Base-by-base conservation (phyloP, 2,888 invertebrate species). In the Microchrysa polita region DNA sequence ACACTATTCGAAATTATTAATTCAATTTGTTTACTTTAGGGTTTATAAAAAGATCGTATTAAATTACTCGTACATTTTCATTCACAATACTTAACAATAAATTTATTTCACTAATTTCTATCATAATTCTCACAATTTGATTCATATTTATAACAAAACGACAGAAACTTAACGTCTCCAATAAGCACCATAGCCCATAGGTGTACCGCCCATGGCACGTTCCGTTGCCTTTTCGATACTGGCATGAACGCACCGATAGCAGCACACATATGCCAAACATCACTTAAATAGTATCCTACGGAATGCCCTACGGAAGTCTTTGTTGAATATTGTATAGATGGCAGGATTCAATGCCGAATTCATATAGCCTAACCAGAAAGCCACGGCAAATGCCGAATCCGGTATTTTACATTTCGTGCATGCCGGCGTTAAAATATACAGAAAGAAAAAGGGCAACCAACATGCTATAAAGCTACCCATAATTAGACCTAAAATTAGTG, bases 401-500 rank as follows among this genome's bases (percentile, higher is more conserved):
- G 95, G 94, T 80, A 96, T 93, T 63, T 90, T 87, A 83, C 93
- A 92, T 67, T 84, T 83, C 72, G 90, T 88, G 81, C 94, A 94
- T 74, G 94, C 89, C 9, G 96, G 93, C 82, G 93, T 92, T 73
- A 96, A 85, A 80, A 96, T 95, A 83, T 96, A 96, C 77, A 96
- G 88, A 83, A 95, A 92, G 89, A 98, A 99, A 86, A 99, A 99
- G 0, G 98, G 98, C 81, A 98, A 87, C 98, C 98, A 98, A 83
- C 97, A 97, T 74, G 97, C 93, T 80, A 98, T 98, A 84, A 99
- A 99, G 79, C 97, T 96, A 76, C 97, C 97, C 95, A 99, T 97
- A 78, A 99, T 98, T 76, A 99, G 90, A 52, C 98, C 98, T 77
- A 99, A 87, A 78, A 99, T 97, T 23, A 99, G 87, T 0, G 98